phyloP scores from a whole-genome alignment of 2,888 invertebrate species.

The Tetanocera ferruginea region DNA sequence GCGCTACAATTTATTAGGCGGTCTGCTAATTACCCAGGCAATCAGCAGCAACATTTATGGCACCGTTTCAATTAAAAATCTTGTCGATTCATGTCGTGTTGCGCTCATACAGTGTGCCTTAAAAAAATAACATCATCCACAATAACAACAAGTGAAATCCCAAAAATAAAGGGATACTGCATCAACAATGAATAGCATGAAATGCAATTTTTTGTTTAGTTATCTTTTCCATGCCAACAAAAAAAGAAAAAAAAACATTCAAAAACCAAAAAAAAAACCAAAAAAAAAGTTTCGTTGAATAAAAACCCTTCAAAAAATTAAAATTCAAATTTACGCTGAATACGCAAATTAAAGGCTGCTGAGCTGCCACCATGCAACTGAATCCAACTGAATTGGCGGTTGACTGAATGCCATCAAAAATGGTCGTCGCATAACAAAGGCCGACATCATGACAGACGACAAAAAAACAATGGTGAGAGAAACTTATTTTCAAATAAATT shows the following conservation, averaged over 20 bases:
- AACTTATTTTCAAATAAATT: background rate
- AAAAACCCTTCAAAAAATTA: background rate
- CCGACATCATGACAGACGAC: background rate
- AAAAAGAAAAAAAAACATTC: background rate
- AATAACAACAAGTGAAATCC: background rate
- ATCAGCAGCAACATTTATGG: constrained; percentile 30
- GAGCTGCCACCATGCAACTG: background rate
- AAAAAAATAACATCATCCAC: constrained; percentile 4
- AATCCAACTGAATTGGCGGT: constrained; percentile 18
- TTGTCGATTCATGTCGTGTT: constrained; percentile 10
- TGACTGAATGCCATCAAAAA: constrained; percentile 30
- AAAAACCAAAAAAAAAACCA: background rate
- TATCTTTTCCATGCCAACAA: background rate
- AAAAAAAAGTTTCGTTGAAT: background rate
- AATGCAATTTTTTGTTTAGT: background rate
- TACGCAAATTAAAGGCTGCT: constrained; percentile 21
- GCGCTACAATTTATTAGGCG: background rate
- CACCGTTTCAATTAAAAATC: constrained; percentile 22
- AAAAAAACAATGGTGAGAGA: background rate
- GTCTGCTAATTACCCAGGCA: constrained; percentile 27
- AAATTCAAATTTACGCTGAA: constrained; percentile 13
- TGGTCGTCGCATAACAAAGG: background rate
- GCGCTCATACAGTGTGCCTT: background rate
- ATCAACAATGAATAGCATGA: background rate
- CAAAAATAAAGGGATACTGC: background rate